Evolutionary conservation across 2,113 vertebrate species (phyloP).

Genomic region (Peromyscus leucopus): DNA sequence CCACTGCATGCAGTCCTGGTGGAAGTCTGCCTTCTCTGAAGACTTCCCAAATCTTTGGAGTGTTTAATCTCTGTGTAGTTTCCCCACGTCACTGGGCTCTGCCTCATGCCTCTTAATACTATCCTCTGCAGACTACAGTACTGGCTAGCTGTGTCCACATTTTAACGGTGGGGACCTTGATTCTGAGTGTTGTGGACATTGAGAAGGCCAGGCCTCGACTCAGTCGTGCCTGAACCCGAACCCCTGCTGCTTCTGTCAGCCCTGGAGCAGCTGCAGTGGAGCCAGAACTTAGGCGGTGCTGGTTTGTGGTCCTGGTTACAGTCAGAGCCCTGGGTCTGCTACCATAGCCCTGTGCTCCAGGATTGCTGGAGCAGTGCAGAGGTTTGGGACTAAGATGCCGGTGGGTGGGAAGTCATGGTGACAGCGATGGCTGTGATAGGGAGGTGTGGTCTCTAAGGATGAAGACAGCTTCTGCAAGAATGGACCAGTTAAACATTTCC

Average conservation of each 20-base stretch:
- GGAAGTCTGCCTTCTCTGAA: background rate
- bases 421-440: background rate
- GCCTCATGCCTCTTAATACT: background rate
- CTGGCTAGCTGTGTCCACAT: background rate
- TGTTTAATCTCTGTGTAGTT: background rate
- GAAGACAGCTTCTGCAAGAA: background rate
- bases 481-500: background rate
- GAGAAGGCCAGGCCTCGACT: background rate
- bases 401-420: background rate
- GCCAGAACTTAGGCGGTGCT: background rate
- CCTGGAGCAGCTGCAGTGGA: background rate
- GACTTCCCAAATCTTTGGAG: background rate
- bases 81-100: background rate
- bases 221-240: background rate
- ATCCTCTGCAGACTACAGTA: background rate
- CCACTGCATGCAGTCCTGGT: background rate
- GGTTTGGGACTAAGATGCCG: background rate
- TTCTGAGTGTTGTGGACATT: background rate
- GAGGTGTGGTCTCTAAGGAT: background rate
- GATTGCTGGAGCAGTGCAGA: background rate
- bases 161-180: constrained; percentile 7
- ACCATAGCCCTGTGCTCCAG: background rate
- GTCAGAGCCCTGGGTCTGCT: background rate
- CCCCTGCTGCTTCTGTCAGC: background rate
- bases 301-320: background rate